phyloP scores from a whole-genome alignment of 2,113 vertebrate species.

The Lophochroa leadbeateri region DNA sequence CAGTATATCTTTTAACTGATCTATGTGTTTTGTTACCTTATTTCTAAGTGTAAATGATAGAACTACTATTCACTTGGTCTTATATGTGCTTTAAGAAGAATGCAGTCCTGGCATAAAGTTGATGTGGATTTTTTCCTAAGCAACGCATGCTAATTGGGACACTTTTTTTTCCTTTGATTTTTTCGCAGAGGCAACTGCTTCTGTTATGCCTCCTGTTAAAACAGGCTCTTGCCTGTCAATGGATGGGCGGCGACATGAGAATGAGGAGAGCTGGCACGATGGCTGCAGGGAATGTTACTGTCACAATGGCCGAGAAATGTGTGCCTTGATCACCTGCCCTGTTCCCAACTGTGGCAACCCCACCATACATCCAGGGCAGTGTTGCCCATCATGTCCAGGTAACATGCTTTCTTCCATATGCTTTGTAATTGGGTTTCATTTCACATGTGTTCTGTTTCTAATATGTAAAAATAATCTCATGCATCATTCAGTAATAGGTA shows the following conservation, averaged over 20 bases:
- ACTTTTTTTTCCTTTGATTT: not conserved
- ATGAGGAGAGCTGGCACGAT: conserved; percentile 89
- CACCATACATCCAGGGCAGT: conserved; percentile 85
- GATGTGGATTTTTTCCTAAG: not conserved
- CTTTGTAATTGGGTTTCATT: not conserved
- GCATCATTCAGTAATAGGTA: not conserved
- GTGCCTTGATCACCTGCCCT: conserved; percentile 87
- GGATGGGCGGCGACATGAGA: conserved; percentile 87
- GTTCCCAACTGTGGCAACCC: conserved; percentile 86
- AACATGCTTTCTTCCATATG: not conserved
- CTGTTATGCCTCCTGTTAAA: conserved; percentile 77
- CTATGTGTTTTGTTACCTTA: not conserved
- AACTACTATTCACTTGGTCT: not conserved
- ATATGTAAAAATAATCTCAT: not conserved
- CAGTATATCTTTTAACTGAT: not conserved
- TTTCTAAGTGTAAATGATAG: not conserved
- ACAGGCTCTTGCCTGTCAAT: conserved; percentile 85
- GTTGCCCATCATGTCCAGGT: conserved; percentile 89
- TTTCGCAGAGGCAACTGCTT: conserved; percentile 71
- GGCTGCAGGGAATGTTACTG: conserved; percentile 91
- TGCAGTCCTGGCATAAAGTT: not conserved
- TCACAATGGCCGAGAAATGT: conserved; percentile 88
- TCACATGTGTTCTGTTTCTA: not conserved
- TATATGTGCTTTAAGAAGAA: not conserved
- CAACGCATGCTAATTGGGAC: not conserved